Base-by-base conservation (phyloP, 2,797 vertebrate species). In the Myripristis jacobus region DNA sequence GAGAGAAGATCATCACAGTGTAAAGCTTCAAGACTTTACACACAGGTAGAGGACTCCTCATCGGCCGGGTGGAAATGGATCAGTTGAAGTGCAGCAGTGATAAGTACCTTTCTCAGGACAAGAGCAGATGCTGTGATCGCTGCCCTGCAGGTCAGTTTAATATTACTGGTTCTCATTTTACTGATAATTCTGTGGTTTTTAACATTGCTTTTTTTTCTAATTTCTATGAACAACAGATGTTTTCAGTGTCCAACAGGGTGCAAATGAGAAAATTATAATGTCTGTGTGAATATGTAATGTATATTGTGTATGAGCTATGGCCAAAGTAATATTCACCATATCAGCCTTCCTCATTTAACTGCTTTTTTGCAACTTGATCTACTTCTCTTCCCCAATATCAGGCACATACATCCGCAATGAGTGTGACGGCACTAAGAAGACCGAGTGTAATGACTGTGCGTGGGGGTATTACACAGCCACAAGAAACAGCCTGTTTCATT, bases 131-230 rank as follows among this genome's bases (percentile, higher is more conserved):
- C 76, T 93, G 92, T 43, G 11, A 74, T 1, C 18, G 2, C 13
- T 93, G 93, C 44, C 6, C 21, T 5, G 63, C 88, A 91, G 90
- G 90, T 93, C 21, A 85, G 91, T 88, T 25, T 15, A 31, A 62
- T 16, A 12, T 25, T 51, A 21, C 36, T 15, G 1, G 79, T 21
- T 18, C 15, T 25, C 15, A n/a, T n/a, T 5, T 46, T 2, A 19
- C 2, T 2, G 10, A 18, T n/a, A n/a, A 41, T 16, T 43, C 38
- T 43, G 46, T 12, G 13, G 1, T 55, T 76, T 5, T 18, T 51
- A 9, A 1, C 43, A 36, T 2, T 29, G 27, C 27, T 29, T 3
- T 1, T n/a, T 69, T 53, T 1, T 13, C 12, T 66, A 12, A 12
- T 15, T 19, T 47, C 2, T 41, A 58, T 18, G 1, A 21, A 38